A percentile compares a stretch with the other conserved stretches of the same genome.
These are phyloP conservation scores for Tenthredo mesomela DNA, from an alignment of 2,888 invertebrate species.

Conservation along the genomic window DNA sequence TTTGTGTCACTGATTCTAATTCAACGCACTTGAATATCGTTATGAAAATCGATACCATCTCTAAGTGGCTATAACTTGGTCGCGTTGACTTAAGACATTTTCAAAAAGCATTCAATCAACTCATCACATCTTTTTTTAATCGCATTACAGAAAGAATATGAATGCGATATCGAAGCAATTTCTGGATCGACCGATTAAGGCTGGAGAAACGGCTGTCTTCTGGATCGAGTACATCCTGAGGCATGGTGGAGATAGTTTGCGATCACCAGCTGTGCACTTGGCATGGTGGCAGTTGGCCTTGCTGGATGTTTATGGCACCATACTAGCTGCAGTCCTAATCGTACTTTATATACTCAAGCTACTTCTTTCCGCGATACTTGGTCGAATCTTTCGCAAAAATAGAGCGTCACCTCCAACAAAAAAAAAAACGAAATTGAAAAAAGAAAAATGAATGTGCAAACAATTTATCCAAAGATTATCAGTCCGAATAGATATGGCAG, in stretches of 20 bases:
- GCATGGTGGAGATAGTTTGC: constrained; percentile 61
- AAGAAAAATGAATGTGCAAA: too few relatives aligned
- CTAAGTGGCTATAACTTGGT: not conserved
- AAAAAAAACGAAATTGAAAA: constrained; percentile 11
- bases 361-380: not conserved
- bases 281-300: constrained; percentile 61
- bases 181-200: constrained; percentile 63
- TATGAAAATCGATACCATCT: not conserved
- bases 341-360: constrained; percentile 12
- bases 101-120: not conserved
- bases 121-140: not conserved
- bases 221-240: constrained; percentile 61
- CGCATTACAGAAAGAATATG: constrained; percentile 60
- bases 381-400: not conserved
- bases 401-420: not conserved
- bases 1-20: not conserved
- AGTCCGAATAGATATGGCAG: not conserved
- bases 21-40: not conserved
- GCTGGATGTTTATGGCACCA: constrained; percentile 65
- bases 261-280: constrained; percentile 67
- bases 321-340: constrained; percentile 28
- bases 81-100: not conserved
- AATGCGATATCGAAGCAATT: constrained; percentile 59
- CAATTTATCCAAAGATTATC: not conserved
- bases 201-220: constrained; percentile 62